Evolutionary conservation across 1,140 invertebrate species (phyloP), one percentile per base, ranked within the genome.

Genomic region (Mercenaria mercenaria): DNA sequence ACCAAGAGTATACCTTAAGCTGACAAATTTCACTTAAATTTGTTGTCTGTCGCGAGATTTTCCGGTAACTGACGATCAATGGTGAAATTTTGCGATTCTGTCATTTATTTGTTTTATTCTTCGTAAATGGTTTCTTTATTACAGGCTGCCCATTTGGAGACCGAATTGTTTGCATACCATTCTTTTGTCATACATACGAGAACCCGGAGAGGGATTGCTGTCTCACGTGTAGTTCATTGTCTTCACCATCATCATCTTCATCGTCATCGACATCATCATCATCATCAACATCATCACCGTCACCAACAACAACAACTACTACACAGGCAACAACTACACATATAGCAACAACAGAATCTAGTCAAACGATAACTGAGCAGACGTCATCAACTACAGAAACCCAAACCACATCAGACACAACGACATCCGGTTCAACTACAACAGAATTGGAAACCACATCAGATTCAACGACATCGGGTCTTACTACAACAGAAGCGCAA

Each of bases 131-230:
- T 23, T 11, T 10, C 20, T 1, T 39, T 3, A 39, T 13, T 20
- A 72, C 37, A 72, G 67, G 20, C 67, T 72, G 67, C 29, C 34
- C 1, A 3, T 72, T 39, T n/a, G 67, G 67, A 39, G 67, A 72
- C 39, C 13, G 39, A 18, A 23, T 72, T 0, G 3, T n/a, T 15
- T 64, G 59, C 29, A 11, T 64, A 3, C 26, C 67, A 32, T 72
- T 72, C 18, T 34, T 72, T 23, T 72, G 67, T 20, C 11, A 23
- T 18, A 72, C 67, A 41, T 72, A 72, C 67, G 67, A 72, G 20
- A 72, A 72, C 20, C 67, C 67, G 4, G n/a, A 74, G 29, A 29
- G 23, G 23, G 67, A 72, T 72, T 72, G 67, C 67, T 72, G 67
- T 72, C 34, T 43, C 34, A 72, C 67, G 39, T 72, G 67, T 41